These are phyloP conservation scores for Rhineura floridana DNA, from an alignment of 2,113 vertebrate genomes.

Conservation along the genomic window DNA sequence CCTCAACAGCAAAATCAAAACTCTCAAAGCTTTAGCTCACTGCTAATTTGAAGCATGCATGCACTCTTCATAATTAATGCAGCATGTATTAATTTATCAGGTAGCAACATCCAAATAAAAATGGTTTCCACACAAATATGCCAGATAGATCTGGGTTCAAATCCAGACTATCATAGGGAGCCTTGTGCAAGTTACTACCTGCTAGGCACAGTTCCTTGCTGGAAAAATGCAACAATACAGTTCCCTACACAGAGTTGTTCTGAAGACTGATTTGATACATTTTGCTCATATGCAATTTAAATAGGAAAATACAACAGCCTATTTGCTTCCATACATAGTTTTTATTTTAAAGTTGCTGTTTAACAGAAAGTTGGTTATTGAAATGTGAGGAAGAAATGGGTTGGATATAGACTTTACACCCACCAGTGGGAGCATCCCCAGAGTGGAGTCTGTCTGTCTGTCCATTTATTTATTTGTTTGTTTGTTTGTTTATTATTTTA, in stretches of 20 bases:
- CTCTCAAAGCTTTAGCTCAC: background rate
- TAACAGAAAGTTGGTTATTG: background rate
- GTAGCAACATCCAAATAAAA: background rate
- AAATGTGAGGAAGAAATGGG: background rate
- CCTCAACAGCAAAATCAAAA: background rate
- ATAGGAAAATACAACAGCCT: background rate
- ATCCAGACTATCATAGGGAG: background rate
- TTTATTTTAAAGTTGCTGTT: background rate
- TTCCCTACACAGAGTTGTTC: background rate
- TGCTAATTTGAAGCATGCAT: background rate
- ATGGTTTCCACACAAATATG: background rate
- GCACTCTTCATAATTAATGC: background rate
- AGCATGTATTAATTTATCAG: background rate
- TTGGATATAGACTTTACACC: too few relatives aligned
- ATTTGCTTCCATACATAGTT: background rate
- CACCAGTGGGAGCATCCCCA: too few relatives aligned
- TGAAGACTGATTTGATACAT: background rate
- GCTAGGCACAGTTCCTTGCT: background rate
- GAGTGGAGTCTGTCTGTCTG: too few relatives aligned
- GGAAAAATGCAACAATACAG: background rate
- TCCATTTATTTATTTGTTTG: too few relatives aligned
- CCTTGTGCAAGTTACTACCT: background rate
- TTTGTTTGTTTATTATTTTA: too few relatives aligned
- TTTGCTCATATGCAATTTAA: background rate
- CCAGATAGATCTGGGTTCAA: background rate